phyloP scores from a whole-genome alignment of 2,888 invertebrate genomes.

The Drosophila greeni region DNA sequence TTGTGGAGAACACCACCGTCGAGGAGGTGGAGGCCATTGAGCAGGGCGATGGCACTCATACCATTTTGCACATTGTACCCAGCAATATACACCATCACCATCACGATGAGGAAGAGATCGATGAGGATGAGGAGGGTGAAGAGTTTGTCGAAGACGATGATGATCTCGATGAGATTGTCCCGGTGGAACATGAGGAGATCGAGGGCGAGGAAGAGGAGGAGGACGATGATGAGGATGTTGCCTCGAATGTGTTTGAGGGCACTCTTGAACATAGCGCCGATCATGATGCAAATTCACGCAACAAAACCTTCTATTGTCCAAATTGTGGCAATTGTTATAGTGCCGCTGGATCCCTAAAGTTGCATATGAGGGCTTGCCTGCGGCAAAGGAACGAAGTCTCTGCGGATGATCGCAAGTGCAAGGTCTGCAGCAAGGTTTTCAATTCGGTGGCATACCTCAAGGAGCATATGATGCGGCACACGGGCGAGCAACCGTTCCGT shows the following conservation, averaged over 20 bases:
- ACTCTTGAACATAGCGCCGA: constrained; percentile 57
- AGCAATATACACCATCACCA: constrained; percentile 26
- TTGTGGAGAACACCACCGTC: constrained; percentile 70
- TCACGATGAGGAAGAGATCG: constrained; percentile 27
- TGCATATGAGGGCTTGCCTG: constrained; percentile 78
- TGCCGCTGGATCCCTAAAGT: constrained; percentile 77
- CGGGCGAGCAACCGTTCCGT: constrained; percentile 77
- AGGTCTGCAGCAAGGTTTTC: constrained; percentile 77
- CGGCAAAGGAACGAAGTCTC: constrained; percentile 76
- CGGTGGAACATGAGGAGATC: constrained; percentile 45
- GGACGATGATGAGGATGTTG: constrained; percentile 57
- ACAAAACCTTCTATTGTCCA: constrained; percentile 77
- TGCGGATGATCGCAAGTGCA: constrained; percentile 76
- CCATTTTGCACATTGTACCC: constrained; percentile 70
- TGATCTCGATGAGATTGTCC: constrained; percentile 45
- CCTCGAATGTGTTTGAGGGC: constrained; percentile 57
- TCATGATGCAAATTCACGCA: constrained; percentile 49
- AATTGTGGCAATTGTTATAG: constrained; percentile 79
- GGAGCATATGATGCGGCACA: constrained; percentile 78
- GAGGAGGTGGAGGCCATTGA: constrained; percentile 72
- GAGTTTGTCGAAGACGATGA: constrained; percentile 18
- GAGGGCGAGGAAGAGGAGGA: constrained; percentile 41
- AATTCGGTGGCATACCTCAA: constrained; percentile 78
- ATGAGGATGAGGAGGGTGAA: constrained; percentile 11
- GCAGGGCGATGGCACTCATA: constrained; percentile 73